Base-by-base conservation (phyloP, 2,797 vertebrate species). In the Erethizon dorsatum region DNA sequence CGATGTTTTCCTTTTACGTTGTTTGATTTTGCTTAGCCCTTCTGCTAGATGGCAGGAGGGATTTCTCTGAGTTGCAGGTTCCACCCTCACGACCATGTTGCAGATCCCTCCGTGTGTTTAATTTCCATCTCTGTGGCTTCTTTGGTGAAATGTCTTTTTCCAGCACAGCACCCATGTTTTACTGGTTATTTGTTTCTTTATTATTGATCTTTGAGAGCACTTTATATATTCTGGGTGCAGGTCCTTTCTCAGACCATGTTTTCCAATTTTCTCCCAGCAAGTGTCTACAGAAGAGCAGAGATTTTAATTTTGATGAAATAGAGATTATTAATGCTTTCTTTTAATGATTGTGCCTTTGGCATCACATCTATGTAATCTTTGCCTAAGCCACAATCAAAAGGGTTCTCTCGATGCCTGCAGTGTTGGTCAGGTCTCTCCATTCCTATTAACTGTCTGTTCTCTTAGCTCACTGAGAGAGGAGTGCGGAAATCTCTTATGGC, bases 401-500 rank as follows among this genome's bases (percentile, higher is more conserved):
- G 12, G 33, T 18, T 13, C 15, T 52, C 50, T 52, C 18, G 0
- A 41, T 2, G 31, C 18, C 26, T 47, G 0, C 4, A 0, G 2
- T 59, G 59, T 4, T 33, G 45, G 67, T 33, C 18, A 4, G 15
- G 18, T 31, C 37, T 31, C 56, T 71, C 0, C 14, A 20, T 90
- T n/a, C 31, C 50, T 56, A 3, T 31, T 6, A 52, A 77, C 47
- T 26, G 20, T 24, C 26, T 15, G 6, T 10, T 59, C 45, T 47
- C 0, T 82, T 8, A 3, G 2, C 61, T 73, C 79, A 26, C 5
- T 1, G 14, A 84, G 56, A 85, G 59, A 78, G 31, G 31, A 17
- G 4, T 37, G 22, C 7, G 4, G 4, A 65, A 11, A 5, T 67
- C 61, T 79, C 26, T 78, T 45, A 6, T 61, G 67, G 26, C 31